A percentile compares a stretch with the other conserved stretches of the same genome.
Conservation (phyloP, 92 coral and sea anemone species). For the Pocillopora grandis region DNA sequence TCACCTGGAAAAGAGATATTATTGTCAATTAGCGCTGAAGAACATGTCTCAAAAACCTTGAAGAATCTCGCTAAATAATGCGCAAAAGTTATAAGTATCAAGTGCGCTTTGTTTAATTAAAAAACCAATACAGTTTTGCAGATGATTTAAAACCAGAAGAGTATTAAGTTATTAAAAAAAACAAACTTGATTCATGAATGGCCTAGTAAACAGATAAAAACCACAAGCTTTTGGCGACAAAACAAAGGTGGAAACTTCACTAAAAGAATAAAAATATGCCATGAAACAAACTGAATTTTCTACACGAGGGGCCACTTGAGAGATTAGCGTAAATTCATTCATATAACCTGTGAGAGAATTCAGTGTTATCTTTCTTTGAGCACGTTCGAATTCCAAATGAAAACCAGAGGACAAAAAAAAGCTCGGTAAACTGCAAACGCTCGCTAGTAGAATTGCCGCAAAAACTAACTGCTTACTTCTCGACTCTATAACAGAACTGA, state of each 20-base stretch:
- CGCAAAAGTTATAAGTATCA: not conserved
- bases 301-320: not conserved
- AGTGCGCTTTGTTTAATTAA: not conserved
- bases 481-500: not conserved
- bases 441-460: not conserved
- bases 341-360: not conserved
- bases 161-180: not conserved
- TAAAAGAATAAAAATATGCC: not conserved
- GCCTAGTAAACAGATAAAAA: not conserved
- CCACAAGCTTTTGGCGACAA: constrained; percentile 26
- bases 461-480: constrained; percentile 1
- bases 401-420: constrained; percentile 26
- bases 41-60: constrained; percentile 8
- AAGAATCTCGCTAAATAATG: not conserved
- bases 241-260: constrained; percentile 10
- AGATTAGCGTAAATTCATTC: not conserved
- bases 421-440: not conserved
- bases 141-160: too few species aligned
- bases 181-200: constrained; percentile 5
- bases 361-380: not conserved
- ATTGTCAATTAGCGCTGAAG: constrained; percentile 7
- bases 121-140: not conserved
- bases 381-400: constrained; percentile 6
- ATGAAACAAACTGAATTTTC: not conserved
- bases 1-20: constrained; percentile 22